Base-by-base conservation (phyloP, 2,888 invertebrate genomes). In the Aporophyla lueneburgensis region DNA sequence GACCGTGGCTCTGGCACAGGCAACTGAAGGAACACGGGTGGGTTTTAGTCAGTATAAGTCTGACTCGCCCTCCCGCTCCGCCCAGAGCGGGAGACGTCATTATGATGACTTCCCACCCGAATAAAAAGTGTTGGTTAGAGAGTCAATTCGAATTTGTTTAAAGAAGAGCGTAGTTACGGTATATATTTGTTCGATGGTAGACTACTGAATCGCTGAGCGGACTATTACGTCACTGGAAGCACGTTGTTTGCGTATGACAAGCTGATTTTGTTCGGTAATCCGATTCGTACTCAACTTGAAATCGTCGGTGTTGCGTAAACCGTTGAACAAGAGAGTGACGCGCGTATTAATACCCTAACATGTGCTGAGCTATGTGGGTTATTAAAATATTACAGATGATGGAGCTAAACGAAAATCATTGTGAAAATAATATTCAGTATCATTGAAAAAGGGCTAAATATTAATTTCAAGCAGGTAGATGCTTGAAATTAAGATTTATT, bases 211-310 rank as follows among this genome's bases (percentile, higher is more conserved):
- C 19, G 74, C 51, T 68, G 67, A 27, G 51, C 71, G 43, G 70
- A 70, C 74, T 73, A 74, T 76, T 83, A 73, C 70, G 71, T 46
- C 58, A 67, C 71, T 62, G 76, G 61, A 72, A 73, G 27, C 33
- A 49, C 70, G 74, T 63, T 81, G 76, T 85, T 81, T 85, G 83
- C 68, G 73, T 74, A 78, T 78, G 77, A 81, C 83, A 78, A 81
- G 78, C 80, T 83, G 77, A 85, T 80, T 78, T 85, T 76, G 73
- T 76, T 62, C 63, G 67, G 66, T 80, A 83, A 85, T 75, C 79
- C 69, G 51, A 73, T 80, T 75, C 71, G 69, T 70, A 70, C 51
- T 73, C 53, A 74, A 71, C 75, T 74, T 66, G n/a, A 62, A 63
- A 80, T 75, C 43, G 63, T 63, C 43, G 59, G 56, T 65, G 74